Base-by-base conservation (phyloP, 2,113 vertebrate species). In the Dromas ardeola region DNA sequence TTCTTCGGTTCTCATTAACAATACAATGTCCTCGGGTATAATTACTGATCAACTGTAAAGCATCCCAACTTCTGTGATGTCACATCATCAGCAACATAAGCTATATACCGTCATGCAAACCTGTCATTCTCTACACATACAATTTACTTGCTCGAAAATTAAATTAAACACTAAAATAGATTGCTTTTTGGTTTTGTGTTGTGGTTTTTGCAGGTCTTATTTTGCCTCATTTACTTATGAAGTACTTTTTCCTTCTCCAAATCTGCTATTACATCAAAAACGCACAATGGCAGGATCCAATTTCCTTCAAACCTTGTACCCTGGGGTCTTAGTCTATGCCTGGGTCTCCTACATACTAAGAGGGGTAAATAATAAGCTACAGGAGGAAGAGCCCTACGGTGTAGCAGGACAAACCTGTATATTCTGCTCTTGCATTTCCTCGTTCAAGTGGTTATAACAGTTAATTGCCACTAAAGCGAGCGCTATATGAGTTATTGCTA, bases 281-380 rank as follows among this genome's bases (percentile, higher is more conserved):
- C 23, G 9, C 34, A 58, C 0, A 1, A 38, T 21, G 16, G 5
- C 6, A 73, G 14, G 45, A 79, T 29, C 5, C 12, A 40, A 36
- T 62, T 85, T 85, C 7, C 18, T 81, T 49, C 52, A 21, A 58
- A 67, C 1, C 13, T 58, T 36, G 47, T 47, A 70, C 5, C 16
- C 32, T 36, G 56, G 3, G 4, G 5, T 76, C 14, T 84, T 42
- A 77, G 5, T 23, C 38, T 86, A 27, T 10, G 47, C 15, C 30
- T 25, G 7, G 3, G 8, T 71, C 65, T 84, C 18, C 20, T 34
- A 42, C 23, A 52, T 17, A 52, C 6, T 30, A 78, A 9, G 2
- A 59, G 4, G 1, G 6, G 15, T 81, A 78, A 56, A 66, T 65
- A 81, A 23, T 12, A 65, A 77, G 23, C 14, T 55, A 53, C 26